These are phyloP conservation scores for Spheniscus humboldti DNA, from an alignment of 2,797 vertebrate species.

Conservation along the genomic window DNA sequence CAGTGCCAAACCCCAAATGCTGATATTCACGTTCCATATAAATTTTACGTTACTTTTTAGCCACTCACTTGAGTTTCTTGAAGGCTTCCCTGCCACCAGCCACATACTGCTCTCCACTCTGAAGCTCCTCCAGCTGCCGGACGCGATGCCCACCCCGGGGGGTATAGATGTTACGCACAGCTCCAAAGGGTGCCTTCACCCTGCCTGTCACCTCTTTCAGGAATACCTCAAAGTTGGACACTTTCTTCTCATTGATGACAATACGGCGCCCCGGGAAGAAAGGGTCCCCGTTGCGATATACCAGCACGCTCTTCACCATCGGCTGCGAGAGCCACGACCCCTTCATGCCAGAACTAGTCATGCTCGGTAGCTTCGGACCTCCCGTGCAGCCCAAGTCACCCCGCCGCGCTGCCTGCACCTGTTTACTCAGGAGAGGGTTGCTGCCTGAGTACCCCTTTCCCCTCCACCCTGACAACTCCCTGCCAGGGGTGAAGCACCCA, in stretches of 20 bases:
- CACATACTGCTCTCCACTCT: conserved; percentile 92
- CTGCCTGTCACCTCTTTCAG: conserved; percentile 90
- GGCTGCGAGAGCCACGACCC: conserved; percentile 87
- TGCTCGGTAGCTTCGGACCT: neutral
- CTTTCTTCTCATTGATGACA: conserved; percentile 89
- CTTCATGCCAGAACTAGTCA: conserved; percentile 68
- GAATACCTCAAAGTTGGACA: conserved; percentile 89
- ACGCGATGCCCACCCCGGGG: conserved; percentile 88
- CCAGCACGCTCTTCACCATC: conserved; percentile 87
- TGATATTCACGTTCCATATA: neutral
- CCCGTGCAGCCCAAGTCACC: neutral
- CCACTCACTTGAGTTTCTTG: conserved; percentile 92
- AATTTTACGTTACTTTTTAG: neutral
- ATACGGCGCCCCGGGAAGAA: conserved; percentile 90
- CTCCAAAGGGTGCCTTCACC: conserved; percentile 90
- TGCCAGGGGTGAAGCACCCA: neutral
- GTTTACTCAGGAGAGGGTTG: neutral
- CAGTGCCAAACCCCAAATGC: neutral
- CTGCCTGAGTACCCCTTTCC: neutral
- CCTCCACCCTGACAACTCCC: neutral
- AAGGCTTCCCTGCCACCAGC: conserved; percentile 92
- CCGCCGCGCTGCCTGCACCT: neutral
- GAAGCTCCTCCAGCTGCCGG: conserved; percentile 83
- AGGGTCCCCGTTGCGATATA: conserved; percentile 93
- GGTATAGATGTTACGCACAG: conserved; percentile 93